These are phyloP conservation scores for Pseudopleuronectes americanus DNA, from an alignment of 2,797 vertebrate genomes.

Conservation along the genomic window DNA sequence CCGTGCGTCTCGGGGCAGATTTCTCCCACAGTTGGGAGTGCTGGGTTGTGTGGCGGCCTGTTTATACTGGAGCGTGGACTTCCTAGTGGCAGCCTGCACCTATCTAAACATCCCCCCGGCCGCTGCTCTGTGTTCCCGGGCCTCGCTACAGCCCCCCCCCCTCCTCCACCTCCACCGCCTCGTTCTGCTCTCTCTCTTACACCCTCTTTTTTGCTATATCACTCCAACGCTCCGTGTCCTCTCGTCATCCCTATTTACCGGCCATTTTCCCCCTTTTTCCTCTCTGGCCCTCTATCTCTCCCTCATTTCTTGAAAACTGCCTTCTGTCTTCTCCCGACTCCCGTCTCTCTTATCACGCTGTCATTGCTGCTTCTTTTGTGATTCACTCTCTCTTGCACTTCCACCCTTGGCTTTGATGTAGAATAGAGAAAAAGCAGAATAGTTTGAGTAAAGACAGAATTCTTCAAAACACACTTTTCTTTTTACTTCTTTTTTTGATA, in stretches of 20 bases:
- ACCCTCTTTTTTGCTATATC: slow-evolving; percentile 62
- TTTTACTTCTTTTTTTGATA: background rate
- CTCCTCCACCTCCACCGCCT: slow-evolving; percentile 22
- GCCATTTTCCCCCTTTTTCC: slow-evolving; percentile 11
- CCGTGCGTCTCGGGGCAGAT: slow-evolving; percentile 80
- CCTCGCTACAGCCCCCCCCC: slow-evolving; percentile 66
- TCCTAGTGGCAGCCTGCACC: slow-evolving; percentile 91
- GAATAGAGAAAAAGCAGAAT: slow-evolving; percentile 21
- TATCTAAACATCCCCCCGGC: slow-evolving; percentile 89
- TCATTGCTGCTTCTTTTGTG: slow-evolving; percentile 30
- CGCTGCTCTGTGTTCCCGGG: slow-evolving; percentile 84
- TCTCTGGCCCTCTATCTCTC: slow-evolving; percentile 11
- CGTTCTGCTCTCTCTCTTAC: slow-evolving; percentile 62
- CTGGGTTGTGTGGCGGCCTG: slow-evolving; percentile 87
- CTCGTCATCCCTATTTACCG: slow-evolving; percentile 25
- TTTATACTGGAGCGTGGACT: slow-evolving; percentile 90
- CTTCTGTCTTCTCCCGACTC: slow-evolving; percentile 2
- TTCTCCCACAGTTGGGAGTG: slow-evolving; percentile 88
- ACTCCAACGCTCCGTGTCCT: slow-evolving; percentile 19
- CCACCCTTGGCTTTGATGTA: slow-evolving; percentile 25
- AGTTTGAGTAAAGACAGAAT: background rate
- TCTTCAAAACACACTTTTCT: background rate
- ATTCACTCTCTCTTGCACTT: slow-evolving; percentile 35
- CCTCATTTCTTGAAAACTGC: background rate
- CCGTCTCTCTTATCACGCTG: slow-evolving; percentile 5